These are phyloP conservation scores for Acanthosepion pharaonis DNA, from an alignment of 2,888 invertebrate species.

Conservation along the genomic window DNA sequence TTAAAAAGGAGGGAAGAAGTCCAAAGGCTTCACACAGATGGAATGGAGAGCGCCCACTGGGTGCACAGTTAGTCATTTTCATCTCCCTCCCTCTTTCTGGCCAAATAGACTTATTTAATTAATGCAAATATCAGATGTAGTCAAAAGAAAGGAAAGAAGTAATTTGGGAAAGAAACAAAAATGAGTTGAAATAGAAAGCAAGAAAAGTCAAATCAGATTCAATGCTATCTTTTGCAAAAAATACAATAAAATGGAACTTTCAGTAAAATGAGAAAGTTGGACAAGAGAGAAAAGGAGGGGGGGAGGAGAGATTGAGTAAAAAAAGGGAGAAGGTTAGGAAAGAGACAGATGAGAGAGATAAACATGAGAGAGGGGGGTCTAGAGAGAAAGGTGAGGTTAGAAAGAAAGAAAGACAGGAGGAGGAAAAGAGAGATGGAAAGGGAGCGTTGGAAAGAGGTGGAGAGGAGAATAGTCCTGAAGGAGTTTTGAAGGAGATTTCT, in stretches of 20 bases:
- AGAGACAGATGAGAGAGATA: neutral
- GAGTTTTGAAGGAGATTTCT: neutral
- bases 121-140: conserved; percentile 34
- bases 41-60: neutral
- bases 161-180: neutral
- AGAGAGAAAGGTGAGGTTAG: neutral
- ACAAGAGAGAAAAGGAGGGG: neutral
- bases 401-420: neutral
- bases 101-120: conserved; percentile 6
- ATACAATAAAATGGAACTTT: neutral
- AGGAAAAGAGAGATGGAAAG: neutral
- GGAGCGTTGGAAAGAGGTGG: neutral
- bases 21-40: neutral
- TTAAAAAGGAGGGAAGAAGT: neutral
- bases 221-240: neutral
- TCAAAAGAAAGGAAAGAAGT: neutral
- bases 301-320: neutral
- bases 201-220: neutral
- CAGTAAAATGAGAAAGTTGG: too few species aligned
- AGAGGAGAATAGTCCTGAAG: neutral
- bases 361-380: neutral
- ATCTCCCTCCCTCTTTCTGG: neutral
- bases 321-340: neutral
- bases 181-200: neutral
- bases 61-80: neutral